Percentiles rank a stretch among this genome's conserved stretches.
Evolutionary conservation across 2,797 vertebrate genomes (phyloP).

Genomic region (Ateles fusciceps): DNA sequence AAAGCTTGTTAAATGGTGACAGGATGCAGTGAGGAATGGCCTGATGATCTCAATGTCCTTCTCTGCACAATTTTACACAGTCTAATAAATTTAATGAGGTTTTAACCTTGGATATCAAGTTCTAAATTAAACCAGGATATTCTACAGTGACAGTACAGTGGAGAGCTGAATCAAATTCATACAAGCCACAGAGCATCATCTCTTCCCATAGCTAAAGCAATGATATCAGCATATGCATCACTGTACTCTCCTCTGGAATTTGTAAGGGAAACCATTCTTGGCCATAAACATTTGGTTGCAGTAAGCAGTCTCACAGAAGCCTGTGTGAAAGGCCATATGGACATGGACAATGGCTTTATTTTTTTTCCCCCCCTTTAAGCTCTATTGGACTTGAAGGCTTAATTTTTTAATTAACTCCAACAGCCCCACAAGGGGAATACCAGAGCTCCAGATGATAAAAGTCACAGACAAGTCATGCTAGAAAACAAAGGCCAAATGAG

Average conservation of each 20-base stretch:
- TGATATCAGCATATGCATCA: not conserved
- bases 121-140: not conserved
- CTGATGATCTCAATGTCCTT: not conserved
- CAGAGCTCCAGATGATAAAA: not conserved
- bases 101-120: not conserved
- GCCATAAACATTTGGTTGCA: not conserved
- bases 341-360: not conserved
- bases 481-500: conserved; percentile 32
- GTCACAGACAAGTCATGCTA: not conserved
- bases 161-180: not conserved
- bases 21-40: not conserved
- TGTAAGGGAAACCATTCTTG: not conserved
- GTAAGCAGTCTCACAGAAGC: not conserved
- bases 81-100: not conserved
- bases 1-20: not conserved
- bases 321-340: not conserved
- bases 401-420: conserved; percentile 11
- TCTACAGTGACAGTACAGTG: not conserved
- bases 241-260: not conserved
- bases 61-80: not conserved
- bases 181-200: not conserved
- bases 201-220: not conserved
- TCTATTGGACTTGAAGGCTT: not conserved
- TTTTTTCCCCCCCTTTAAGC: not conserved
- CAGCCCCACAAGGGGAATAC: not conserved